phyloP scores from a whole-genome alignment of 1,140 invertebrate species.

The Acarapis woodi region DNA sequence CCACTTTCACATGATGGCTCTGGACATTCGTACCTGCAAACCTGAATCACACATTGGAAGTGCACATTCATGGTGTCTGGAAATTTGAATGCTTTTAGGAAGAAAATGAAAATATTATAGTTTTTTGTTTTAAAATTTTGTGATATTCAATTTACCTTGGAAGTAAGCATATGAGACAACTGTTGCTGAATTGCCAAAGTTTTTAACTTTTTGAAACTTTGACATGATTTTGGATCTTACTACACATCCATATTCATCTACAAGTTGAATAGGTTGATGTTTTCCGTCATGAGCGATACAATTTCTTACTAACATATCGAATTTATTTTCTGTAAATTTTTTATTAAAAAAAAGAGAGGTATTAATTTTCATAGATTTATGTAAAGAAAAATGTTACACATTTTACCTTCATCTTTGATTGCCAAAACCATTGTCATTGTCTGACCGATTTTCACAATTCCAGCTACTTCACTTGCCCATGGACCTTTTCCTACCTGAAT shows the following conservation, averaged over 20 bases:
- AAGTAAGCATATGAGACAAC: constrained; percentile 73
- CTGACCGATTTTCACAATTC: constrained; percentile 74
- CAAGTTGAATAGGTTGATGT: constrained; percentile 68
- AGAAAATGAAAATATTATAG: too few relatives aligned
- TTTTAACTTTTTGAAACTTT: constrained; percentile 74
- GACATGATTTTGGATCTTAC: constrained; percentile 73
- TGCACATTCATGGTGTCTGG: constrained; percentile 29
- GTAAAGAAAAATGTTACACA: too few relatives aligned
- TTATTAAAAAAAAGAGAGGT: too few relatives aligned
- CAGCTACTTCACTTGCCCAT: constrained; percentile 77
- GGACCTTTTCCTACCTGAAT: constrained; percentile 82
- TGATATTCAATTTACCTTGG: constrained; percentile 76
- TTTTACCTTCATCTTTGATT: constrained; percentile 79
- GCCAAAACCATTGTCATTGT: constrained; percentile 90
- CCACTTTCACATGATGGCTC: constrained; percentile 24
- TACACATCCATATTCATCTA: constrained; percentile 70
- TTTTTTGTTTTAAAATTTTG: too few relatives aligned
- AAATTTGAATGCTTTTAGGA: constrained; percentile 16
- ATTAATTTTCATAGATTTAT: too few relatives aligned
- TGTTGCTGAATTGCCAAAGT: constrained; percentile 66
- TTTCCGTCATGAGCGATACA: constrained; percentile 82
- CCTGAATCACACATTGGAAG: constrained; percentile 86
- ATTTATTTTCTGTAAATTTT: constrained; percentile 83
- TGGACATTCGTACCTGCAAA: constrained; percentile 68
- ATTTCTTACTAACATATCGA: constrained; percentile 77